Conservation (phyloP, 2,797 vertebrate species). For the Silurus lanzhouensis region DNA sequence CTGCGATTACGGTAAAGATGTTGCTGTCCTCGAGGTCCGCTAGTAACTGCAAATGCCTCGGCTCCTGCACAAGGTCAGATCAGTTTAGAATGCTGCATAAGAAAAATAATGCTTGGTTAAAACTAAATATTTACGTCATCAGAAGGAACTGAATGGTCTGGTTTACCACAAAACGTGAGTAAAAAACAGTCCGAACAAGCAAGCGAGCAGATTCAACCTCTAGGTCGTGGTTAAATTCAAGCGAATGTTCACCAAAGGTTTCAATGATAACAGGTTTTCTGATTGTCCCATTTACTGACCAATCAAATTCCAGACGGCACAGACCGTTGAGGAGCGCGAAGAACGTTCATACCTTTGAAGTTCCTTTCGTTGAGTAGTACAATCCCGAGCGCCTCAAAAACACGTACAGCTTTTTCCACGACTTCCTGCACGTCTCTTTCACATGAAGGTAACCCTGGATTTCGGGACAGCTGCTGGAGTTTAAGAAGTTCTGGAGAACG, state of each 20-base stretch:
- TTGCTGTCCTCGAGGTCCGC: constrained; percentile 93
- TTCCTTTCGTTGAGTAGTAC: constrained; percentile 96
- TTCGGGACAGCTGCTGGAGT: constrained; percentile 94
- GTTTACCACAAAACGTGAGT: neutral
- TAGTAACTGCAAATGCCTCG: constrained; percentile 91
- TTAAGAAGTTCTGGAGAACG: constrained; percentile 86
- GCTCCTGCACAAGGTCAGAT: constrained; percentile 79
- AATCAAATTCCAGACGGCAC: neutral
- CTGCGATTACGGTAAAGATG: constrained; percentile 85
- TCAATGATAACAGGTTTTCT: neutral
- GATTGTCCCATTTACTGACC: too few relatives aligned
- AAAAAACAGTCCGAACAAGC: neutral
- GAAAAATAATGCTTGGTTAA: neutral
- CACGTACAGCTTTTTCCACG: constrained; percentile 94
- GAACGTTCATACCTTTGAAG: constrained; percentile 82
- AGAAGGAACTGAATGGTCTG: too few relatives aligned
- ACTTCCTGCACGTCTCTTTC: constrained; percentile 91
- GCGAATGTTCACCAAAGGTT: neutral
- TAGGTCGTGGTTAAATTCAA: neutral
- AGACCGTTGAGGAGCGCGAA: neutral
- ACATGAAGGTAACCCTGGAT: constrained; percentile 92
- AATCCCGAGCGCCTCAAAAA: constrained; percentile 93
- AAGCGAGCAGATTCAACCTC: neutral
- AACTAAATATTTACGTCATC: neutral
- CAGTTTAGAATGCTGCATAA: neutral